phyloP scores from a whole-genome alignment of 2,888 invertebrate genomes.

The Perithous albicinctus region DNA sequence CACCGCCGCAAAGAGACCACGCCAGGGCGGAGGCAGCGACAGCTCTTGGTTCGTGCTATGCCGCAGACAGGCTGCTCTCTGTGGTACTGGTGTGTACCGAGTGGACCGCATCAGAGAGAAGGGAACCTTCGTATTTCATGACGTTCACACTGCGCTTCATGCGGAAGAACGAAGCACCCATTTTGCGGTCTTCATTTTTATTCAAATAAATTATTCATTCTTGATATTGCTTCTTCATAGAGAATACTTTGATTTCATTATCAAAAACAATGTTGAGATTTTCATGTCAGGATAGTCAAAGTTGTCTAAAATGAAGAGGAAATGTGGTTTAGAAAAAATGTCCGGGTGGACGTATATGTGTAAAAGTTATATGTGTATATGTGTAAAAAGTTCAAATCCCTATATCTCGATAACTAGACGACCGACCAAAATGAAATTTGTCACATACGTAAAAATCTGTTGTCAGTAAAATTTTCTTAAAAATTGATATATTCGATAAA shows the following conservation, averaged over 20 bases:
- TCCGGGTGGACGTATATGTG: too few relatives aligned
- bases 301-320: too few relatives aligned
- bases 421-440: too few relatives aligned
- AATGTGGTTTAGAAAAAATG: too few relatives aligned
- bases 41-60: conserved; percentile 38
- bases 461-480: too few relatives aligned
- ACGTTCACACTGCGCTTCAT: conserved; percentile 71
- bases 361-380: too few relatives aligned
- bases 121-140: conserved; percentile 72
- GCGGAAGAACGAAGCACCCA: conserved; percentile 36
- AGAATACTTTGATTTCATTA: not conserved
- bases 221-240: not conserved
- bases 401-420: too few relatives aligned
- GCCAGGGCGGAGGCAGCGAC: conserved; percentile 69
- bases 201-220: not conserved
- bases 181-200: not conserved
- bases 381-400: too few relatives aligned
- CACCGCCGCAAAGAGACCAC: conserved; percentile 65
- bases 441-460: too few relatives aligned
- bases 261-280: too few relatives aligned
- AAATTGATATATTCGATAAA: too few relatives aligned
- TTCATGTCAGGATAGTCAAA: too few relatives aligned
- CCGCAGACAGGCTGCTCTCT: conserved; percentile 26
- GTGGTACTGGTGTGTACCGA: conserved; percentile 59
- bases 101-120: conserved; percentile 71